Evolutionary conservation across 2,888 invertebrate species (phyloP).

Genomic region (Julus scandinavius): DNA sequence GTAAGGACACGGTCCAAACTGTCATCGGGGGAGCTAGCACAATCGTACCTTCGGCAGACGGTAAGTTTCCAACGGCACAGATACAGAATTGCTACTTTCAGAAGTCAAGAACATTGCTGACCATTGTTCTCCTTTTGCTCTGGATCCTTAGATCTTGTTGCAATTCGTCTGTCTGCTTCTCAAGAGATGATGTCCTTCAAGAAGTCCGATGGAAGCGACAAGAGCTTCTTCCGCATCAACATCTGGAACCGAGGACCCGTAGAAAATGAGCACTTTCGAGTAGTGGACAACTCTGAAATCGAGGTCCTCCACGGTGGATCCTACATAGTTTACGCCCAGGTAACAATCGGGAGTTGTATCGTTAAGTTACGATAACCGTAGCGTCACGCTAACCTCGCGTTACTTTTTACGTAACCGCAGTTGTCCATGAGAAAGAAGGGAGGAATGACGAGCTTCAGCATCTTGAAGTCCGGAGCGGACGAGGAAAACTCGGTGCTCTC

Average conservation of each 20-base stretch:
- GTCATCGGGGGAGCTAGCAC: too few relatives aligned
- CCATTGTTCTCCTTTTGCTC: too few relatives aligned
- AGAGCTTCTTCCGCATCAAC: background rate
- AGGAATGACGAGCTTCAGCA: background rate
- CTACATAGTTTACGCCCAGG: background rate
- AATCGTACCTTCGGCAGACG: too few relatives aligned
- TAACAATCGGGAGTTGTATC: background rate
- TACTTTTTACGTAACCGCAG: background rate
- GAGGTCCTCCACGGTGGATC: background rate
- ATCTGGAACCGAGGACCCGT: background rate
- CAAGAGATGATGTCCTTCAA: background rate
- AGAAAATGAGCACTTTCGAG: background rate
- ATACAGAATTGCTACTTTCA: too few relatives aligned
- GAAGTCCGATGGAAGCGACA: background rate
- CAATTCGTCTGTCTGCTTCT: background rate
- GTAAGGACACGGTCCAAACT: too few relatives aligned
- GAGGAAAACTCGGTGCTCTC: background rate
- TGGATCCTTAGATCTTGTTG: background rate
- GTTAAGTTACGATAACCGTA: background rate
- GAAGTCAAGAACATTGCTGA: too few relatives aligned
- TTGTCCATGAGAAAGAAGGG: background rate
- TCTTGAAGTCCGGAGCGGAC: background rate
- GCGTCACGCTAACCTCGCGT: too few relatives aligned
- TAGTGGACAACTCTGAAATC: background rate
- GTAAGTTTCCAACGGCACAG: too few relatives aligned